Evolutionary conservation across 2,113 vertebrate genomes (phyloP), one percentile per base, ranked within the genome.

Genomic region (Ammodytes dubius): DNA sequence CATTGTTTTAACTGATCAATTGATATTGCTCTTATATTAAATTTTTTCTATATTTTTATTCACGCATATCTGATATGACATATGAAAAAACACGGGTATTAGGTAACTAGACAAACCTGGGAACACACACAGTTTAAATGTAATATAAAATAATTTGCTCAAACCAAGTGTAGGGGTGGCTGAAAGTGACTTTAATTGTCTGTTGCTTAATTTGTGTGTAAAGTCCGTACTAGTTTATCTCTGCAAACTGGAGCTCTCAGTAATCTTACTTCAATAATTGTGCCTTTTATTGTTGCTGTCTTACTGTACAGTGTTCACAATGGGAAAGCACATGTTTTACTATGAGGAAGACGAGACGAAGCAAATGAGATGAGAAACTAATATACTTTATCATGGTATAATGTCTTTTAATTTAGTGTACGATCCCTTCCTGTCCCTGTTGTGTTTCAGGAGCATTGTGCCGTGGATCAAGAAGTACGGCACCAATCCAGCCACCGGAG

Each of bases 381-480:
- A 27, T 27, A 27, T 27, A 27, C 27, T 27, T 27, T 27, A 27
- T 27, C 27, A 27, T 27, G 27, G 27, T 27, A 27, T 27, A 27
- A 27, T 27, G 27, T 27, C 27, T 27, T 27, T 27, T 27, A 27
- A 27, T 27, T 27, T 27, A 72, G 12, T 63, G 49, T 27, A 70
- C 50, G 13, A 17, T 43, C 1, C 0, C 6, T 19, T 66, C 4
- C 2, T 75, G 11, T 37, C 43, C 64, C 0, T 17, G 4, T 15
- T 42, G 67, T 79, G 40, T 58, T 92, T 65, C 82, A 99, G 98
- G 94, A 99, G 96, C 91, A 99, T 99, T 15, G 88, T 99, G 74
- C 98, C 98, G 0, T 99, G 98, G 98, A 97, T 99, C 86, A 99
- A 99, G 96, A 99, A 96, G 85, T 99, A 94, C 0, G 97, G 98